phyloP scores from a whole-genome alignment of 2,113 vertebrate species.

The Ptilorrhoa leucosticta region DNA sequence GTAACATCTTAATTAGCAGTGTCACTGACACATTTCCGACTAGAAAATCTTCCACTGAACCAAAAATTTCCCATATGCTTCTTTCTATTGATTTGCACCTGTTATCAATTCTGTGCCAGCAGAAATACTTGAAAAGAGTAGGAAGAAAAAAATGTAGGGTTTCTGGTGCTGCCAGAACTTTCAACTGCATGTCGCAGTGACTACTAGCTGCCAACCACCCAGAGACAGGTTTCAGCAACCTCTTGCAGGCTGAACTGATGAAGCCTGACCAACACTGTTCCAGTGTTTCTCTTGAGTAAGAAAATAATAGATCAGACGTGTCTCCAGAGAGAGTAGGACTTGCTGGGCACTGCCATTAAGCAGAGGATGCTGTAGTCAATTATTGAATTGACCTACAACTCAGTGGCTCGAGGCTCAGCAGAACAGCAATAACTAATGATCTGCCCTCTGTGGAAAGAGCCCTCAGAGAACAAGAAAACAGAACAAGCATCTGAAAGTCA shows the following conservation, averaged over 20 bases:
- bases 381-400: background rate
- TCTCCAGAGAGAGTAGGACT: background rate
- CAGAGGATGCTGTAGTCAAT: background rate
- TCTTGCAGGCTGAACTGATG: background rate
- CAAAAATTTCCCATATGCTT: slow-evolving; percentile 32
- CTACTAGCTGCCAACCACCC: background rate
- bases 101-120: slow-evolving; percentile 27
- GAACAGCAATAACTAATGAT: background rate
- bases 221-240: background rate
- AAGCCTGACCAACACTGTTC: background rate
- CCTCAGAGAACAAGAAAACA: background rate
- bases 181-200: rapidly evolving
- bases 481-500: background rate
- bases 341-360: background rate
- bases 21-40: slow-evolving; percentile 25
- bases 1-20: slow-evolving; percentile 17
- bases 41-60: slow-evolving; percentile 1
- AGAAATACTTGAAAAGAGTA: background rate
- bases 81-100: slow-evolving; percentile 41
- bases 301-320: background rate
- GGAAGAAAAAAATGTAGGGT: background rate
- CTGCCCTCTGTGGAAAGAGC: background rate
- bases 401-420: background rate
- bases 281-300: background rate
- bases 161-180: background rate